A percentile compares a stretch with the other conserved stretches of the same genome.
Evolutionary conservation across 1,140 invertebrate species (phyloP).

Genomic region (Mercenaria mercenaria): DNA sequence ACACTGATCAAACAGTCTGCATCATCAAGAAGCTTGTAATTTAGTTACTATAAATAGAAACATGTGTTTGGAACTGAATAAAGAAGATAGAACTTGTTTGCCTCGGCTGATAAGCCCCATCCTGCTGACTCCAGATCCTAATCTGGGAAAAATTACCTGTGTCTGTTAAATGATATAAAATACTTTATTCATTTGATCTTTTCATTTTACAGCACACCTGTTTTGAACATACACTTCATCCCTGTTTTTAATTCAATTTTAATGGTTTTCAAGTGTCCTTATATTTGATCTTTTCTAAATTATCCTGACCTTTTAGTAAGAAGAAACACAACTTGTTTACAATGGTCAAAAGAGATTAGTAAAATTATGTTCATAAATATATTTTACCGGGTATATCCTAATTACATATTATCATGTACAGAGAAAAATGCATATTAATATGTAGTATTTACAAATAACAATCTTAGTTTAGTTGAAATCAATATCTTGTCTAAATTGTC

Average conservation of each 20-base stretch:
- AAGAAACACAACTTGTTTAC: too few species aligned
- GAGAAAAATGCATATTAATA: too few species aligned
- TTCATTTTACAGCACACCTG: neutral
- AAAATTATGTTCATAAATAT: too few species aligned
- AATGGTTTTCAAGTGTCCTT: neutral
- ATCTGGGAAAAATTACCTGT: slow-evolving; percentile 7
- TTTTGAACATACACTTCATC: neutral
- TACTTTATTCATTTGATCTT: neutral
- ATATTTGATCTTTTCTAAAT: too few species aligned
- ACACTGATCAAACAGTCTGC: slow-evolving; percentile 50
- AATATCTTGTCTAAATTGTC: too few species aligned
- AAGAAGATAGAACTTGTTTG: slow-evolving; percentile 1
- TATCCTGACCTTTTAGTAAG: too few species aligned
- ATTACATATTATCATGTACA: too few species aligned
- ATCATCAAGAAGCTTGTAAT: slow-evolving; percentile 37
- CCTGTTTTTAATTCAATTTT: neutral
- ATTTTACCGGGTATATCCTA: too few species aligned
- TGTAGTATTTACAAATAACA: too few species aligned
- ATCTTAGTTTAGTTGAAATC: too few species aligned
- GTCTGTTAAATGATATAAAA: neutral
- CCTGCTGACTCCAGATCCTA: slow-evolving; percentile 26
- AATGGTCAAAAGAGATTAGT: too few species aligned
- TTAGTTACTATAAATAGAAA: slow-evolving; percentile 51
- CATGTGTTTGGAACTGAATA: slow-evolving; percentile 32
- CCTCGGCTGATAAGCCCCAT: slow-evolving; percentile 1